These are phyloP conservation scores for Cyrtodaria siliqua DNA, from an alignment of 2,888 invertebrate species.

Conservation along the genomic window DNA sequence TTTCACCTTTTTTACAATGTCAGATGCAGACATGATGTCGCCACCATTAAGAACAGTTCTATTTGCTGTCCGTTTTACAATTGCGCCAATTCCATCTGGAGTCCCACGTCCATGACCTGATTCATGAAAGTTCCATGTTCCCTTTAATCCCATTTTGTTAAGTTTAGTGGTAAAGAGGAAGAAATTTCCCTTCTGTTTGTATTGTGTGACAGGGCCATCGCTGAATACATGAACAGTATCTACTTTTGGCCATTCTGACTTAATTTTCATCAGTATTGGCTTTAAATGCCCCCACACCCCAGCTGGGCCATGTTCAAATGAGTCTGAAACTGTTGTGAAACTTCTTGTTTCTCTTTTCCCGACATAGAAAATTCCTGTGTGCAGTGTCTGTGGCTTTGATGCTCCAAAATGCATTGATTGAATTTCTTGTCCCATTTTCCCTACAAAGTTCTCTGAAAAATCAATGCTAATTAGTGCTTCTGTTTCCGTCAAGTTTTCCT, in stretches of 20 bases:
- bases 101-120: constrained; percentile 84
- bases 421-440: constrained; percentile 25
- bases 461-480: constrained; percentile 21
- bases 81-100: constrained; percentile 81
- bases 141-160: no score
- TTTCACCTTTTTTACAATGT: no score
- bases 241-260: not conserved
- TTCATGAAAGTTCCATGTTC: constrained; percentile 82
- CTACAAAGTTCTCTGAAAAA: constrained; percentile 28
- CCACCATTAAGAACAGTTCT: constrained; percentile 23
- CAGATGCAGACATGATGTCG: no score
- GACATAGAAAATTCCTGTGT: constrained; percentile 20
- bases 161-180: no score
- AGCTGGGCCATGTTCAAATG: constrained; percentile 2
- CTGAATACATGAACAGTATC: not conserved
- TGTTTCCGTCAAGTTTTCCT: constrained; percentile 5
- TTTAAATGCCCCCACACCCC: constrained; percentile 7
- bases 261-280: not conserved
- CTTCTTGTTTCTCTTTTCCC: not conserved
- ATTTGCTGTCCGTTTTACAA: constrained; percentile 76
- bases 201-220: not conserved
- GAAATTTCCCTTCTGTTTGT: no score
- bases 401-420: constrained; percentile 26
- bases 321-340: constrained; percentile 20
- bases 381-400: constrained; percentile 27